phyloP scores from a whole-genome alignment of 2,113 vertebrate species.

The Sisor rabdophorus region DNA sequence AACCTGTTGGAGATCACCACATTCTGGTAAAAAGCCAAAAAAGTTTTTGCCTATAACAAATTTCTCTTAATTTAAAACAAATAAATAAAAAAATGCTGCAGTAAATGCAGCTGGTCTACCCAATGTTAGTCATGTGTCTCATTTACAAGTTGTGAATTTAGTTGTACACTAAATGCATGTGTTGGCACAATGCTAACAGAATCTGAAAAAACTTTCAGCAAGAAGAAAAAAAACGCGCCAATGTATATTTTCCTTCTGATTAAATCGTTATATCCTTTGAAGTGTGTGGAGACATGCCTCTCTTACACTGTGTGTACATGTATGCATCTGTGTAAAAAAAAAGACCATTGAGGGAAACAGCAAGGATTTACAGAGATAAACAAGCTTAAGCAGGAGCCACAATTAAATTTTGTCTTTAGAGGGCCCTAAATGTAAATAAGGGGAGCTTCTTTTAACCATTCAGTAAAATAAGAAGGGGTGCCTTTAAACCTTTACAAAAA shows the following conservation, averaged over 20 bases:
- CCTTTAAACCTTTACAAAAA: not conserved
- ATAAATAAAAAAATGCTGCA: not conserved
- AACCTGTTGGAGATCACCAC: not conserved
- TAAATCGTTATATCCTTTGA: not conserved
- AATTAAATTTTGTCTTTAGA: conserved; percentile 12
- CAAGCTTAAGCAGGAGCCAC: conserved; percentile 38
- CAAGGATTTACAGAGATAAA: conserved; percentile 39
- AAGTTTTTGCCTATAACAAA: not conserved
- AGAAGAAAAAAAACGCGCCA: not conserved
- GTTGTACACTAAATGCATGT: not conserved
- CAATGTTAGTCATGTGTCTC: not conserved
- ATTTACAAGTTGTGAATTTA: too few relatives aligned
- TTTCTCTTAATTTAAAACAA: not conserved
- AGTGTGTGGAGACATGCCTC: conserved; percentile 14
- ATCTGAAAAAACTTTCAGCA: not conserved
- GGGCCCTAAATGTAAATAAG: not conserved
- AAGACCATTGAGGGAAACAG: conserved; percentile 24
- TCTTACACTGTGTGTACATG: not conserved
- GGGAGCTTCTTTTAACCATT: not conserved
- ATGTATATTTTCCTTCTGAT: not conserved
- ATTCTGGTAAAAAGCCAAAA: not conserved
- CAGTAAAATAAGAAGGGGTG: not conserved
- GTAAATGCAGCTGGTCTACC: not conserved
- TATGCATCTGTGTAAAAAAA: not conserved
- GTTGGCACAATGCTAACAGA: not conserved